Evolutionary conservation across 2,797 vertebrate genomes (phyloP), one percentile per base, ranked within the genome.

Genomic region (Octomys mimax): DNA sequence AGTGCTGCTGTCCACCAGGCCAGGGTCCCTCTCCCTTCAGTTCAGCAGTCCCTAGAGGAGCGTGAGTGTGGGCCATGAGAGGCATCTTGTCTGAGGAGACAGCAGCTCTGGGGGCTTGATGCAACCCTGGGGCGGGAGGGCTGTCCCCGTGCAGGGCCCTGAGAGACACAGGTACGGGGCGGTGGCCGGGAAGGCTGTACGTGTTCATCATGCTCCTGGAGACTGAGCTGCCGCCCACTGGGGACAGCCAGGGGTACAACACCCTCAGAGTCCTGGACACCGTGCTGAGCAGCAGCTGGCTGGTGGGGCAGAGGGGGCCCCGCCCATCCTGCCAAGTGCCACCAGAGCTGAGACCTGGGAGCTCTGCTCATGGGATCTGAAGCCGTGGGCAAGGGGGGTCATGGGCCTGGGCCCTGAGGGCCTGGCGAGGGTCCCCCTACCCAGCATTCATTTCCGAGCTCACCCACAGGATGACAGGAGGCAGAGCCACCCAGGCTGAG

Each of bases 11-110:
- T 39, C 39, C 28, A 1, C 42, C 5, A 0, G 42, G 28, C 42
- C 2, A 0, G 26, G 24, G 18, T 4, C 36, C 49, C 6, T 18
- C 16, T 19, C 33, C 2, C 0, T 12, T 12, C 19, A 31, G 5
- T 18, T 71, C n/a, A 2, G 8, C 39, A 75, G 71, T 24, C 71
- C 42, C 14, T 22, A 64, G 39, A 64, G 59, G 33, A 61, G 24
- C 57, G 31, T 21, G 21, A 22, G 31, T 31, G 12, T 21, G 49
- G 33, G 49, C 49, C 49, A n/a, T 42, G 1, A 59, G 3, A 61
- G 26, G 6, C n/a, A 18, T n/a, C 80, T 13, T 24, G 31, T 52
- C 57, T 28, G 24, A 19, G 59, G 39, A 26, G 78, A 57, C 59
- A 46, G 79, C 49, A 19, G 4, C 3, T 21, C 78, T 1, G 39